A percentile compares a stretch with the other conserved stretches of the same genome.
Conservation (phyloP, 2,113 vertebrate genomes). For the Octodon degus region DNA sequence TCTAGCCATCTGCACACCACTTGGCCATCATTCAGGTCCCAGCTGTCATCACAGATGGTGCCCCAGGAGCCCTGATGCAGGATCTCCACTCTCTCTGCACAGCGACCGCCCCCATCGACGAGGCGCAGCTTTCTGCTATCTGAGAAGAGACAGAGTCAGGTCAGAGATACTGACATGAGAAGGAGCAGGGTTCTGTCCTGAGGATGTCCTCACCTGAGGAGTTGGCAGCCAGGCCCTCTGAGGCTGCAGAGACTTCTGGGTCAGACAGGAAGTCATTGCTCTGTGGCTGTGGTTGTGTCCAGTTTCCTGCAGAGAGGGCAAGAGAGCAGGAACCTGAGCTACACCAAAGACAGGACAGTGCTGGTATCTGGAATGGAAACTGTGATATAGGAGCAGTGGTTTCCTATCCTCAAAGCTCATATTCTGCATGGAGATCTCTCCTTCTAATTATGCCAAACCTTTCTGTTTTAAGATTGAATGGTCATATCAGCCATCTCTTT, state of each 20-base stretch:
- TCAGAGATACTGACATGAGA: neutral
- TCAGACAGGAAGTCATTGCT: neutral
- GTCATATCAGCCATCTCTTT: too few relatives aligned
- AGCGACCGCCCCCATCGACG: conserved; percentile 71
- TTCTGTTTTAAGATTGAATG: too few relatives aligned
- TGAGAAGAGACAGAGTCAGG: too few relatives aligned
- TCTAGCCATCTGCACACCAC: conserved; percentile 64
- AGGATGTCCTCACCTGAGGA: conserved; percentile 74
- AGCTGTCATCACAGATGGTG: conserved; percentile 40
- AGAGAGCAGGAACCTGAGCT: neutral
- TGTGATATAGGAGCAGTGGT: accelerated
- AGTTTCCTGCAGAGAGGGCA: neutral
- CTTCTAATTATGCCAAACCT: too few relatives aligned
- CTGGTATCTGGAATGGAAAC: neutral
- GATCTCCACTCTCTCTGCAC: neutral
- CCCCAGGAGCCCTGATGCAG: conserved; percentile 45
- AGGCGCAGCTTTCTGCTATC: conserved; percentile 68
- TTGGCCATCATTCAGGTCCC: neutral
- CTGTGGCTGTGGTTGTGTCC: neutral
- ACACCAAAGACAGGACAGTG: too few relatives aligned
- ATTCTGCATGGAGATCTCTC: too few relatives aligned
- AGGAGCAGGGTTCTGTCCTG: neutral
- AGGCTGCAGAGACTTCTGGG: neutral
- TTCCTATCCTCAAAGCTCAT: neutral
- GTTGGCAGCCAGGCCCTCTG: neutral